These are phyloP conservation scores for Helicoverpa assulta DNA, from an alignment of 2,888 invertebrate species.

Conservation along the genomic window DNA sequence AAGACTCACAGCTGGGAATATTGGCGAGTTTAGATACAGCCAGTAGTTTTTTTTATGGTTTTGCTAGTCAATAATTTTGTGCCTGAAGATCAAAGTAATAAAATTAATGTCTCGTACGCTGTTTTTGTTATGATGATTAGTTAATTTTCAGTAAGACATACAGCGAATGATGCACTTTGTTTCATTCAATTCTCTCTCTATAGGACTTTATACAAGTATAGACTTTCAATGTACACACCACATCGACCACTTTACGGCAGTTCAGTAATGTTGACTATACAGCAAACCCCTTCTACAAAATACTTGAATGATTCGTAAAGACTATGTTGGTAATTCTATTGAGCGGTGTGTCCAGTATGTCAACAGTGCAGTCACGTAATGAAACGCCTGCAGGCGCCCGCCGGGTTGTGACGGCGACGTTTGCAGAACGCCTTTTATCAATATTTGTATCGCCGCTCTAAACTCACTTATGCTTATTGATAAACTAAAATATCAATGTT, in stretches of 20 bases:
- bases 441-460: conserved; percentile 60
- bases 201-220: too few relatives aligned
- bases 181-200: too few relatives aligned
- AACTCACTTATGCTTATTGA: conserved; percentile 9
- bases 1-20: not conserved
- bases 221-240: too few relatives aligned
- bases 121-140: too few relatives aligned
- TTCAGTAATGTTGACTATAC: not conserved
- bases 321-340: not conserved
- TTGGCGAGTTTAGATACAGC: not conserved
- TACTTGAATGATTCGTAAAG: not conserved
- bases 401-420: conserved; percentile 68
- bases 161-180: too few relatives aligned
- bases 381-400: conserved; percentile 72
- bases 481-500: too few relatives aligned
- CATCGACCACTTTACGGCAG: not conserved
- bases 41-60: too few relatives aligned
- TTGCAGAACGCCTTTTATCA: conserved; percentile 63
- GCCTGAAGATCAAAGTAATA: too few relatives aligned
- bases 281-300: not conserved
- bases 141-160: too few relatives aligned
- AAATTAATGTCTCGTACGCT: too few relatives aligned
- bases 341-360: conserved; percentile 58
- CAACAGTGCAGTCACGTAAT: conserved; percentile 72
- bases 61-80: too few relatives aligned